Conservation (phyloP, 2,113 vertebrate species). For the Hirundichthys speculiger region DNA sequence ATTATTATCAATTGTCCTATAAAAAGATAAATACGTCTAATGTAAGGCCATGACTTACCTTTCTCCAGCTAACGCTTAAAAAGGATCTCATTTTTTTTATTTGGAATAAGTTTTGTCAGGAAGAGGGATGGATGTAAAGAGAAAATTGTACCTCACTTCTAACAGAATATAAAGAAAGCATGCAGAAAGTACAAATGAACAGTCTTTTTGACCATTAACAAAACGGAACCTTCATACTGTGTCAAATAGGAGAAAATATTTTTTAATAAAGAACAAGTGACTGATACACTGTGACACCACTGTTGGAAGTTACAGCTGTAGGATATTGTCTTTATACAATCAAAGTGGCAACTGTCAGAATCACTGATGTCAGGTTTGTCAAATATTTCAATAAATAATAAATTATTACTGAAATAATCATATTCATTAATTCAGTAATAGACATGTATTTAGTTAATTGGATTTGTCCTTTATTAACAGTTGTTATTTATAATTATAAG, state of each 20-base stretch:
- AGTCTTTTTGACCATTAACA: conserved; percentile 85
- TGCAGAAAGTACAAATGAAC: conserved; percentile 93
- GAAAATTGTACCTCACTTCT: conserved; percentile 90
- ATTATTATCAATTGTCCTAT: conserved; percentile 54
- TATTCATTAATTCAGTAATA: neutral
- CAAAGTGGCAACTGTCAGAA: too few species aligned
- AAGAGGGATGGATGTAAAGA: conserved; percentile 89
- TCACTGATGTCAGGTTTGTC: too few species aligned
- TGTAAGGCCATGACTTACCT: conserved; percentile 98
- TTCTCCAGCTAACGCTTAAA: conserved; percentile 93
- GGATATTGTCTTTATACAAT: neutral
- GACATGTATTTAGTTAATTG: neutral
- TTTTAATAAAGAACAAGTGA: neutral
- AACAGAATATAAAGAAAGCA: conserved; percentile 90
- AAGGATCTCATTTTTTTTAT: conserved; percentile 88
- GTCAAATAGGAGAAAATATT: conserved; percentile 73
- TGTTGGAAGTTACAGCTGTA: neutral
- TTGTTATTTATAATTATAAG: neutral
- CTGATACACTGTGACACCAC: neutral
- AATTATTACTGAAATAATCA: neutral
- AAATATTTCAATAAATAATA: too few species aligned
- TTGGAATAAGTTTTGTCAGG: conserved; percentile 86
- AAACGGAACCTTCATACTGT: conserved; percentile 98
- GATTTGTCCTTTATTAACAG: neutral
- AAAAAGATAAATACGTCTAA: conserved; percentile 84